Conservation (phyloP, 2,113 vertebrate species). For the Herpetotheres cachinnans region DNA sequence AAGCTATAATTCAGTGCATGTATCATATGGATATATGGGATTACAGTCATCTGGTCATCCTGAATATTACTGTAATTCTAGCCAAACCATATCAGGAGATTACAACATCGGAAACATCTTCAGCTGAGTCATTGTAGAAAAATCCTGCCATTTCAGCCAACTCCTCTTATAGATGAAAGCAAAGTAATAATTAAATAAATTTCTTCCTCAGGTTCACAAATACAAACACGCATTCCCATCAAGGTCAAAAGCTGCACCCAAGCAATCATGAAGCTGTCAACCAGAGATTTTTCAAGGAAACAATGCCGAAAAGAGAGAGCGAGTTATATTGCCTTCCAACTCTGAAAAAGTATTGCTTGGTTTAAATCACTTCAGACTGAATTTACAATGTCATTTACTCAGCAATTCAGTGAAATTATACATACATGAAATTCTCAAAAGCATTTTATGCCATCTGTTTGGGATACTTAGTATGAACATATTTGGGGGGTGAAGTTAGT, state of each 20-base stretch:
- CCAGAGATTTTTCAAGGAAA: neutral
- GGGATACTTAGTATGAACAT: constrained; percentile 12
- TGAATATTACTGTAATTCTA: neutral
- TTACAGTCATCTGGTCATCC: neutral
- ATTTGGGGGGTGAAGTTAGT: constrained; percentile 16
- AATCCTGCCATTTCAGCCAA: neutral
- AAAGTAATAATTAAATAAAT: neutral
- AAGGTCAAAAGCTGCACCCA: neutral
- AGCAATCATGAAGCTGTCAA: neutral
- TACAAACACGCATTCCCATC: neutral
- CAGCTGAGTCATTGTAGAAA: neutral
- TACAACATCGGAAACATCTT: neutral
- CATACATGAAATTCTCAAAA: constrained; percentile 9
- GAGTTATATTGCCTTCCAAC: neutral
- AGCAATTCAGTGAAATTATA: constrained; percentile 25
- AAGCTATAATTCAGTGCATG: neutral
- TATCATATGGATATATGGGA: neutral
- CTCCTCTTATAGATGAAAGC: neutral
- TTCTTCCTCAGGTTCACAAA: neutral
- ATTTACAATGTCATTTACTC: constrained; percentile 12
- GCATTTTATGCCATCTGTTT: constrained; percentile 47
- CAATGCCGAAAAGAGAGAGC: neutral
- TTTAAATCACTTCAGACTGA: neutral
- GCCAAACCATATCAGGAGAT: neutral
- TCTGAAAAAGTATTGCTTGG: neutral